A percentile compares a stretch with the other conserved stretches of the same genome.
Conservation (phyloP, 2,113 vertebrate genomes). For the Picathartes gymnocephalus region DNA sequence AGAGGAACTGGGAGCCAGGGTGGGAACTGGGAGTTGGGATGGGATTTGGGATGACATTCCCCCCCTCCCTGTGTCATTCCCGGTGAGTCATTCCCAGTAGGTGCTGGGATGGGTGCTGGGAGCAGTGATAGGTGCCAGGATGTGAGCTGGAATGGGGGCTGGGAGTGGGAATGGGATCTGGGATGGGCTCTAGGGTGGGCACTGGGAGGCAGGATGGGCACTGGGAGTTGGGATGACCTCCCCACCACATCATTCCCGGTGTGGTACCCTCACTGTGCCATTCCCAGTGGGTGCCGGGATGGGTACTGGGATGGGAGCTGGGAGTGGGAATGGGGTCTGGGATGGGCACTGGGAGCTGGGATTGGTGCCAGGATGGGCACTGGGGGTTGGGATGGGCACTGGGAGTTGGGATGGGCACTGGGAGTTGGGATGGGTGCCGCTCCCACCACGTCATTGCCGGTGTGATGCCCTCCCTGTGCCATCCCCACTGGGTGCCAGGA, state of each 20-base stretch:
- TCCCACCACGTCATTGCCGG: rapidly evolving
- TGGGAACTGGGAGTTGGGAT: not conserved
- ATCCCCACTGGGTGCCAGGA: rapidly evolving
- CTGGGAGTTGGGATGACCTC: too few species aligned
- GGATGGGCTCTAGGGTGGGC: not conserved
- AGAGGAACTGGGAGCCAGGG: not conserved
- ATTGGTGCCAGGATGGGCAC: not conserved
- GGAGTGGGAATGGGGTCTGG: not conserved
- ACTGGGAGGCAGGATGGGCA: rapidly evolving
- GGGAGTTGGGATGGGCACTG: not conserved
- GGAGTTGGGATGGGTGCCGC: not conserved
- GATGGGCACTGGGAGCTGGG: not conserved
- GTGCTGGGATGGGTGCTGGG: too few species aligned
- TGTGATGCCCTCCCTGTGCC: not conserved
- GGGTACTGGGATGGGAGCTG: not conserved
- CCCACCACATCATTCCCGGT: too few species aligned
- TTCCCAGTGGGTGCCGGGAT: not conserved
- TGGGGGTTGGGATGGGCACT: not conserved
- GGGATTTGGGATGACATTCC: not conserved
- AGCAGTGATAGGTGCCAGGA: too few species aligned
- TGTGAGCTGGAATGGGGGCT: too few species aligned
- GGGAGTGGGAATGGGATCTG: not conserved
- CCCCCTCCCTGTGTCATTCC: too few species aligned
- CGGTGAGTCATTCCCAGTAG: too few species aligned
- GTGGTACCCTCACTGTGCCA: not conserved